Evolutionary conservation across 1,140 invertebrate species (phyloP).

Genomic region (Rhyacophila brunnea): DNA sequence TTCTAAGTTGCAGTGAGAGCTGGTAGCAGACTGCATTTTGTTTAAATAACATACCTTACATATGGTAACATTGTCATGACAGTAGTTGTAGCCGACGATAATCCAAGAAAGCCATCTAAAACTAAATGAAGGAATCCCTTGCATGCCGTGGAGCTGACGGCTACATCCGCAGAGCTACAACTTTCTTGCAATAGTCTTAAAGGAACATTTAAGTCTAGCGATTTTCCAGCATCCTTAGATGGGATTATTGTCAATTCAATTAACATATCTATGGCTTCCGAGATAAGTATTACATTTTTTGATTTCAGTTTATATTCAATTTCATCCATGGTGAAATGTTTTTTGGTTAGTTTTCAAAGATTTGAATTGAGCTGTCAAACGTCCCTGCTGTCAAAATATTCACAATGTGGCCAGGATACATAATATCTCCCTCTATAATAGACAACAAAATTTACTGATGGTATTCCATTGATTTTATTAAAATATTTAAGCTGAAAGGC

Average conservation of each 20-base stretch:
- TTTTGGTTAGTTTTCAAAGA: not conserved
- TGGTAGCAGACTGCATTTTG: not conserved
- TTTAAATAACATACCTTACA: conserved; percentile 5
- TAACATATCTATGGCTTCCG: conserved; percentile 16
- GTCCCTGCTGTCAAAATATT: no score
- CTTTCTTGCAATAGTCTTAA: conserved; percentile 6
- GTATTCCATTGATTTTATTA: no score
- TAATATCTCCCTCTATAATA: no score
- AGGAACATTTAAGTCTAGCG: not conserved
- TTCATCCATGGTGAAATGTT: conserved; percentile 11
- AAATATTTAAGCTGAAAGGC: no score
- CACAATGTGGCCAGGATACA: no score
- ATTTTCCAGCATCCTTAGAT: not conserved
- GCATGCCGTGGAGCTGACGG: conserved; percentile 12
- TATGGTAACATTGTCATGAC: conserved; percentile 23
- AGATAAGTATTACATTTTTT: conserved; percentile 13
- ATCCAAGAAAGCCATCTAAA: not conserved
- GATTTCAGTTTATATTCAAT: conserved; percentile 23
- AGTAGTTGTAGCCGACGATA: conserved; percentile 3
- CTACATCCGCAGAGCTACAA: conserved; percentile 9
- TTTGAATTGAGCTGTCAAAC: no score
- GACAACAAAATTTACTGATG: no score
- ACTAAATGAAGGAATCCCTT: conserved; percentile 12
- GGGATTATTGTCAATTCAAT: conserved; percentile 7
- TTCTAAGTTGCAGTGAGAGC: no score